Evolutionary conservation across 2,113 vertebrate genomes (phyloP), one percentile per base, ranked within the genome.

Genomic region (Antechinus stuartii): DNA sequence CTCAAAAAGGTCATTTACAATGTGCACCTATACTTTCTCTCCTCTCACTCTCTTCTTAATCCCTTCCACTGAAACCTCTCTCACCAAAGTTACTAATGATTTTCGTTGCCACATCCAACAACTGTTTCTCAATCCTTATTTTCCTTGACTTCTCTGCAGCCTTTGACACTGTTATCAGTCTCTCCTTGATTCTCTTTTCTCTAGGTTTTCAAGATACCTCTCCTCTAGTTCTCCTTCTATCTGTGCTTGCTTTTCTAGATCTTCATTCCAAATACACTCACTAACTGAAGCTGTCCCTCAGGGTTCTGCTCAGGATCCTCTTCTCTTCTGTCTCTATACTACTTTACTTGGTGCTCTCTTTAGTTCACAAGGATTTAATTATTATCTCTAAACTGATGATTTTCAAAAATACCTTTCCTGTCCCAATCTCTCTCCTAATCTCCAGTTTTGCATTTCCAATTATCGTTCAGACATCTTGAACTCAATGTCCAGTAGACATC

Each of bases 201-300:
- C 30, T 57, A 68, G 27, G 11, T 68, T 68, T 68, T 5, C 14
- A 11, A 3, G 30, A 68, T 3, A 68, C 11, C 27, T 61, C 56
- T 61, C 26, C 56, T 26, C 56, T 61, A 14, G 27, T 61, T 61
- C 89, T 92, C 61, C 46, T 4, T 25, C 84, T 23, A 76, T 61
- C 54, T 84, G 91, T 95, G 30, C 47, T 19, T 94, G 25, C 90
- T 76, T 95, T 54, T 95, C 55, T 52, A 84, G 8, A 68, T 93
- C 54, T 47, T 8, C 53, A 1, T 57, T 25, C 1, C 8, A 0
- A 91, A 8, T 11, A 3, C 50, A 54, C 92, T 12, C 52, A 94
- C 27, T 57, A 93, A 93, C 94, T 23, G 9, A 25, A 96, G 16
- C 90, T 27, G 27, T 46, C 49, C 52, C 27, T 35, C 57, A 35